Evolutionary conservation across 2,888 invertebrate genomes (phyloP), one percentile per base, ranked within the genome.

Genomic region (Serrognathus titanus): DNA sequence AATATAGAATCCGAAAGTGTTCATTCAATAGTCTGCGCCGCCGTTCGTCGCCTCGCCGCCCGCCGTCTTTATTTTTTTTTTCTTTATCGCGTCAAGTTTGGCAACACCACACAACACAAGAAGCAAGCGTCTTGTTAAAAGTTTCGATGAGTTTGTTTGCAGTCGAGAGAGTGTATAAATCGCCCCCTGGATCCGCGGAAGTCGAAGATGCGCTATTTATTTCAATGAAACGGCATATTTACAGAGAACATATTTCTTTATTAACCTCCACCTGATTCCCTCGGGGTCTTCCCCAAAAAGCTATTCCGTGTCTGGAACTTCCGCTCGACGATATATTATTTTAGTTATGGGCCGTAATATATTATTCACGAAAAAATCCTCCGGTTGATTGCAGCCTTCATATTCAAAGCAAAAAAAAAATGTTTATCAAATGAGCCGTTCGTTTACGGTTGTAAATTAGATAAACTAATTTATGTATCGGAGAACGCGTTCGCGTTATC

Each of bases 91-190:
- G 20, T 12, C 38, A 59, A 60, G 52, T 59, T 57, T 55, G 56
- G 52, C 41, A 56, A 56, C 53, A 47, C 51, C 57, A 50, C 55
- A 60, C 58, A 55, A 57, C 57, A 55, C 55, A 57, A 31, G 24
- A 7, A 31, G 24, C 16, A 16, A 55, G 52, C 60, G 57, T 60
- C 63, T 63, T 58, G 60, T 61, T 61, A 60, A 58, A 61, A 63
- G 53, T 63, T 63, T 59, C 58, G 58, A 63, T 63, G 63, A 63
- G 63, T 63, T 63, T 61, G 59, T 63, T 55, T 63, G 53, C 58
- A 60, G 51, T 57, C 58, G 11, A 3, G 24, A 43, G 37, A 36
- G 49, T 49, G 24, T 48, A 49, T 50, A 50, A 54, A 54, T 54
- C 48, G 53, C 41, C 45, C 49, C 45, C 49, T 12, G 39, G 24